phyloP scores from a whole-genome alignment of 1,140 invertebrate genomes.

The Centruroides sculpturatus region DNA sequence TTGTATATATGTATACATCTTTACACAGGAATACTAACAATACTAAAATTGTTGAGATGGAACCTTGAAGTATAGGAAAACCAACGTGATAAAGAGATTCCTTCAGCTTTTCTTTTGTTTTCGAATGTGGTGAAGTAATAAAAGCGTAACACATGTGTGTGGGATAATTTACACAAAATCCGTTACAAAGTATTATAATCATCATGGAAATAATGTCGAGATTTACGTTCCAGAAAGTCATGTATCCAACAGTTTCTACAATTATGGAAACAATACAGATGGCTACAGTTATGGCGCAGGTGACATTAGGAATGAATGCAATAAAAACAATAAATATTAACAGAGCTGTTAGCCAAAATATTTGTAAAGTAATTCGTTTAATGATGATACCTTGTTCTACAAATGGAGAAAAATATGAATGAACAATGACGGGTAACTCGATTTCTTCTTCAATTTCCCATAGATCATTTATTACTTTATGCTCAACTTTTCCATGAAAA shows the following conservation, averaged over 20 bases:
- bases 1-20: slow-evolving; percentile 87
- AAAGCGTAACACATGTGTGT: slow-evolving; percentile 95
- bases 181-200: slow-evolving; percentile 95
- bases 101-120: slow-evolving; percentile 47
- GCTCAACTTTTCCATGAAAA: slow-evolving; percentile 52
- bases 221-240: slow-evolving; percentile 87
- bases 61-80: slow-evolving; percentile 87
- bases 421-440: slow-evolving; percentile 53
- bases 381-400: slow-evolving; percentile 88
- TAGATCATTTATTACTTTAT: slow-evolving; percentile 81
- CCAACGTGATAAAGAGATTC: slow-evolving; percentile 79
- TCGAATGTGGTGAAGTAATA: slow-evolving; percentile 49
- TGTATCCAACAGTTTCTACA: slow-evolving; percentile 87
- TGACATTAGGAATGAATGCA: slow-evolving; percentile 84
- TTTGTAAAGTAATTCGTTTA: slow-evolving; percentile 76
- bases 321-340: slow-evolving; percentile 95
- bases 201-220: slow-evolving; percentile 97
- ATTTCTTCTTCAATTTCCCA: slow-evolving; percentile 49
- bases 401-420: slow-evolving; percentile 73
- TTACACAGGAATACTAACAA: slow-evolving; percentile 71
- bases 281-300: slow-evolving; percentile 86
- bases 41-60: slow-evolving; percentile 79
- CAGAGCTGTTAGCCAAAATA: slow-evolving; percentile 72
- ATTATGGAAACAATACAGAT: slow-evolving; percentile 94
- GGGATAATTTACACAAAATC: slow-evolving; percentile 92